These are phyloP conservation scores for Tetramorium bicarinatum DNA, from an alignment of 2,888 invertebrate genomes.

Conservation along the genomic window DNA sequence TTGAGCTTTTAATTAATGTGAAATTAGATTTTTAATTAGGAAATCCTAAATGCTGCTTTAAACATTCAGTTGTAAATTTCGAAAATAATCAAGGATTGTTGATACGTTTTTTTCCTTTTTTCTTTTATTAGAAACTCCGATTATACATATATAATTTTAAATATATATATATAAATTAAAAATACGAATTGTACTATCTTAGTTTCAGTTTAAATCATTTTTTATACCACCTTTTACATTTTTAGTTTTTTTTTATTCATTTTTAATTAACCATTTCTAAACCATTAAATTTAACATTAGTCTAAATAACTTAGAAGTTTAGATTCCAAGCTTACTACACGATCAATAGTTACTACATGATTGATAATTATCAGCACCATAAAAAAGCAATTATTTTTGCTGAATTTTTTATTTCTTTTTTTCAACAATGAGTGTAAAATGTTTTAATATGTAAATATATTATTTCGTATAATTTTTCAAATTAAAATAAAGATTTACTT, in stretches of 20 bases:
- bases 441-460: not conserved
- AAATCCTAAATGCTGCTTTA: not conserved
- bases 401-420: not conserved
- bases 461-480: not conserved
- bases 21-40: not conserved
- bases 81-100: not conserved
- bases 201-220: not conserved
- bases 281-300: not conserved
- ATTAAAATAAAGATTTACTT: not conserved
- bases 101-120: not conserved
- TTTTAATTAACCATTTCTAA: conserved; percentile 2
- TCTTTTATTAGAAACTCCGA: not conserved
- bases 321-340: too few relatives aligned
- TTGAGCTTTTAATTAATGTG: conserved; percentile 5
- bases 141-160: not conserved
- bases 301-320: too few relatives aligned
- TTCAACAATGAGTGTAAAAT: not conserved
- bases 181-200: not conserved
- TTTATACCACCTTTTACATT: not conserved
- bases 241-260: not conserved
- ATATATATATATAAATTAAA: not conserved
- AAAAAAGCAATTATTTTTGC: not conserved
- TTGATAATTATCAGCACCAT: not conserved
- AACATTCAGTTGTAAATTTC: not conserved
- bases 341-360: not conserved